Evolutionary conservation across 2,113 vertebrate genomes (phyloP), one percentile per base, ranked within the genome.

Genomic region (Hiodon tergisus): DNA sequence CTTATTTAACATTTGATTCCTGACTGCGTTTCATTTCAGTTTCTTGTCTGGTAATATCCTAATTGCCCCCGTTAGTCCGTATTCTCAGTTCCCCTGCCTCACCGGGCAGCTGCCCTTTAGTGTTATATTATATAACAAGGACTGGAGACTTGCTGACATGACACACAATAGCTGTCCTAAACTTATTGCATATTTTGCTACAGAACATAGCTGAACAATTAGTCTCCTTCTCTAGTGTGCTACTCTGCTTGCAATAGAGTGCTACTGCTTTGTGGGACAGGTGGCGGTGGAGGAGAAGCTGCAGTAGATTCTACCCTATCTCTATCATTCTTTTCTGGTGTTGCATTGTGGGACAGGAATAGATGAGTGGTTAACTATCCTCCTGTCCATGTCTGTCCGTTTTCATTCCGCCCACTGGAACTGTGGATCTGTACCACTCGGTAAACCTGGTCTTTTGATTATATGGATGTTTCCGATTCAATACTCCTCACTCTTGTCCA

Each of bases 51-150:
- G 75, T 54, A 71, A 46, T 47, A 11, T n/a, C 55, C 51, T 71
- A 76, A 63, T 76, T 65, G 75, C 59, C 57, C 31, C 67, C 70
- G 68, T 63, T 76, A 63, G 75, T 63, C 75, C 51, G 8, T 58
- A 52, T 53, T 7, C 67, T 69, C 50, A 46, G 8, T 17, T 67
- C n/a, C 14, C 17, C 54, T n/a, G 51, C 51, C 48, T 14, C 71
- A 6, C 17, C 57, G 5, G 57, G 1, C 17, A 13, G 55, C 70
- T 8, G 31, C 47, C 59, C 58, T 51, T 11, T 52, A 14, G 48
- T n/a, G 6, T 16, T 58, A 54, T 14, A 4, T 46, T 16, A 59
- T 14, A 47, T 71, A 52, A 3, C 17, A 13, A 59, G 70, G 57
- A 46, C 57, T 71, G 57, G 31, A 60, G 55, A 71, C 31, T 14